Base-by-base conservation (phyloP, 2,797 vertebrate species). In the Menidia menidia region DNA sequence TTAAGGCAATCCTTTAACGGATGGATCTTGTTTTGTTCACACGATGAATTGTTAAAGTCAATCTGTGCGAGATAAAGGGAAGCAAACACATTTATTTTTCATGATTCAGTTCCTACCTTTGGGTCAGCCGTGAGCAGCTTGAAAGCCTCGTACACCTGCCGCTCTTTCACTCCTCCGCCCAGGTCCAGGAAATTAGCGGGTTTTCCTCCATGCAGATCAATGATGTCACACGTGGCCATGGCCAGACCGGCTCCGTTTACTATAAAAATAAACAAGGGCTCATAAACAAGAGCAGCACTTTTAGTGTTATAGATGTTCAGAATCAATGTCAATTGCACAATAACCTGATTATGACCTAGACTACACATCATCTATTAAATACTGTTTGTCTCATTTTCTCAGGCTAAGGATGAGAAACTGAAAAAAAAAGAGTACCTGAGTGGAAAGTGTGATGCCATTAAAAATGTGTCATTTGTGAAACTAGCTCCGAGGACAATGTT, bases 171-270 rank as follows among this genome's bases (percentile, higher is more conserved):
- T 32, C 98, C 98, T 71, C 98, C 98, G 33, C 98, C 98, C 0
- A 99, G 95, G 82, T 99, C 98, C 87, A 99, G 89, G 89, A 99
- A 99, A 92, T 99, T 99, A 53, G 98, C 98, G 42, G 98, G 98
- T 70, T 96, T 98, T 64, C 98, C 98, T 31, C 98, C 98, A 2
- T 97, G 96, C 71, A 99, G 90, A 81, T 96, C 97, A 63, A 99
- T 99, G 82, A 99, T 98, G 91, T 99, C 98, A 90, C 98, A 99
- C 0, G 98, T 99, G 58, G 98, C 98, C 98, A 99, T 99, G 60
- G 98, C 98, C 41, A 99, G 94, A 0, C 98, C 98, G 1, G 98
- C 98, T 48, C 98, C 98, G 59, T 99, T 99, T 62, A 99, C 98
- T 99, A 92, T 6, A 4, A 18, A 25, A 4, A 54, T 25, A 15